Evolutionary conservation across 23 tunicate genomes (phyloP).

Genomic region (Botrylloides violaceus): DNA sequence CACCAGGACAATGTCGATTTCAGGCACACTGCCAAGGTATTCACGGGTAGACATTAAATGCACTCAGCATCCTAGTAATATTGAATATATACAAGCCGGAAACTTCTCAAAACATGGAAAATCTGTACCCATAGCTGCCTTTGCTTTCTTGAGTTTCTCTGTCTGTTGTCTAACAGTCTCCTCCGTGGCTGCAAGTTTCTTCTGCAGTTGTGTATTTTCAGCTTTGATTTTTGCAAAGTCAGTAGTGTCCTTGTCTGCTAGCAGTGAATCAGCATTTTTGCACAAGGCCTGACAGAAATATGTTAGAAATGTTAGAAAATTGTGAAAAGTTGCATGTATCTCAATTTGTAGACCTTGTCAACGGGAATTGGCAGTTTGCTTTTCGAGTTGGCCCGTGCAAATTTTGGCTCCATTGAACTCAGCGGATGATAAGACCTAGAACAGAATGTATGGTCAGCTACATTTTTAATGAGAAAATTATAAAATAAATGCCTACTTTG

Average conservation of each 20-base stretch:
- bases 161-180: constrained; percentile 81
- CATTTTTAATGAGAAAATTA: no score
- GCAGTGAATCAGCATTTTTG: not conserved
- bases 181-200: constrained; percentile 68
- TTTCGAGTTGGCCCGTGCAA: not conserved
- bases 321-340: not conserved
- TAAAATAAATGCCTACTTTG: not conserved
- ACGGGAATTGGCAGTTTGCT: constrained; percentile 61
- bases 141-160: constrained; percentile 67
- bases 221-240: not conserved
- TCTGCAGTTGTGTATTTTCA: constrained; percentile 37
- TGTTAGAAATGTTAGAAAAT: no score
- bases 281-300: not conserved
- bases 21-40: no score
- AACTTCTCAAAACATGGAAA: no score
- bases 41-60: no score
- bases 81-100: not conserved
- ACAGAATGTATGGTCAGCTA: no score
- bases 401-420: not conserved
- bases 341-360: constrained; percentile 28
- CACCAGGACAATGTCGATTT: no score
- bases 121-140: constrained; percentile 52
- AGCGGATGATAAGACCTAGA: no score
- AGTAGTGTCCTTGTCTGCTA: not conserved
- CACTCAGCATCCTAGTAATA: no score